Conservation (phyloP, 2,113 vertebrate genomes). For the Oreotragus oreotragus region DNA sequence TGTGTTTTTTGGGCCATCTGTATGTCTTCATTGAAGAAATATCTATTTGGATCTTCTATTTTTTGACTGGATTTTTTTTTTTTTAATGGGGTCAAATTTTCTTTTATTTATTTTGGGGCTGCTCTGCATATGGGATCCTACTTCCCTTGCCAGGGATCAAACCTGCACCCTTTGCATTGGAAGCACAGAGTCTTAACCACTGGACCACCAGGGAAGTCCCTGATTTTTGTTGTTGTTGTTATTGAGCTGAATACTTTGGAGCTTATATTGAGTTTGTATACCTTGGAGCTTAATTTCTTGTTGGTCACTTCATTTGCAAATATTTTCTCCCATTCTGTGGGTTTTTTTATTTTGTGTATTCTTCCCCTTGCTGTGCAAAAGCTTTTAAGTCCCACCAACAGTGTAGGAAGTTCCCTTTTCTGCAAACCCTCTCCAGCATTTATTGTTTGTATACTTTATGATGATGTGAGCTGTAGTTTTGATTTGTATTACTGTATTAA, state of each 20-base stretch:
- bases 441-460: neutral
- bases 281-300: neutral
- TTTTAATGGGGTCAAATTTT: too few species aligned
- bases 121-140: too few species aligned
- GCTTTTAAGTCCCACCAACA: neutral
- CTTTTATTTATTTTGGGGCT: too few species aligned
- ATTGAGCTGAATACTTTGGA: neutral
- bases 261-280: neutral
- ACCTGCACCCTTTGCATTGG: too few species aligned
- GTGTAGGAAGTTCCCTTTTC: neutral
- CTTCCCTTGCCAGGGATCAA: too few species aligned
- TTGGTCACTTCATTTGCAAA: neutral
- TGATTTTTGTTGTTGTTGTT: neutral
- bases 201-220: too few species aligned
- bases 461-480: neutral
- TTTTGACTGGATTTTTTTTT: neutral
- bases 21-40: neutral
- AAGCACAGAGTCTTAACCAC: too few species aligned
- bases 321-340: neutral
- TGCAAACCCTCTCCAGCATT: neutral
- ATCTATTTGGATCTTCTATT: neutral
- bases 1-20: neutral
- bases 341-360: neutral
- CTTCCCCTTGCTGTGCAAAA: neutral
- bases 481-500: neutral